Conservation (phyloP, 2,797 vertebrate species). For the Mormyrus hasselquistii region DNA sequence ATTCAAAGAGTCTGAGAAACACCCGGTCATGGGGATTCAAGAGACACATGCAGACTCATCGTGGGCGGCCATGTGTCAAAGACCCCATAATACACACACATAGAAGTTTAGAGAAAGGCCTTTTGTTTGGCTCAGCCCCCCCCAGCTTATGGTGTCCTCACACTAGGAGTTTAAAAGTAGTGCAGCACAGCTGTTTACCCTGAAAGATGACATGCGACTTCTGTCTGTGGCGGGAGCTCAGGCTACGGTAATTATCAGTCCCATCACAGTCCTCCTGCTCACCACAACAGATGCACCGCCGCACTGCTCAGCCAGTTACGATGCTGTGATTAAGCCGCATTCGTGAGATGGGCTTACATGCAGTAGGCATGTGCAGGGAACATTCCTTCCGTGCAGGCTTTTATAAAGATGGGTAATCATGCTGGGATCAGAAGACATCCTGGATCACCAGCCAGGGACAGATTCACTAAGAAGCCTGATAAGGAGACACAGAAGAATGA, state of each 20-base stretch:
- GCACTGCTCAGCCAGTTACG: background rate
- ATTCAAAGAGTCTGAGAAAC: background rate
- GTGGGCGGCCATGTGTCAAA: background rate
- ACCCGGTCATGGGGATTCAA: background rate
- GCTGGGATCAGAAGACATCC: background rate
- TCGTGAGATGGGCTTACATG: background rate
- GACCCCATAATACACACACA: background rate
- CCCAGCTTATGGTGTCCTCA: background rate
- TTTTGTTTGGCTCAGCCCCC: background rate
- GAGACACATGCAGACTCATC: background rate
- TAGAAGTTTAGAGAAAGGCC: background rate
- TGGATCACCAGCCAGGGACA: background rate
- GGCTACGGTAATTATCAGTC: background rate
- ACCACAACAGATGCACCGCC: background rate
- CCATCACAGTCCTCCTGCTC: background rate
- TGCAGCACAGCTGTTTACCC: background rate
- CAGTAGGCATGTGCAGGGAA: background rate
- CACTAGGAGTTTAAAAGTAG: background rate
- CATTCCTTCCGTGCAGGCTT: background rate
- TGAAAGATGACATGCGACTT: background rate
- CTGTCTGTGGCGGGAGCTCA: background rate
- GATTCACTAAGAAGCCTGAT: background rate
- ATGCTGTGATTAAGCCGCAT: background rate
- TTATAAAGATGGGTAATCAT: background rate
- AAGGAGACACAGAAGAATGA: background rate